Base-by-base conservation (phyloP, 2,888 invertebrate genomes). In the Caenorhabditis plicata region DNA sequence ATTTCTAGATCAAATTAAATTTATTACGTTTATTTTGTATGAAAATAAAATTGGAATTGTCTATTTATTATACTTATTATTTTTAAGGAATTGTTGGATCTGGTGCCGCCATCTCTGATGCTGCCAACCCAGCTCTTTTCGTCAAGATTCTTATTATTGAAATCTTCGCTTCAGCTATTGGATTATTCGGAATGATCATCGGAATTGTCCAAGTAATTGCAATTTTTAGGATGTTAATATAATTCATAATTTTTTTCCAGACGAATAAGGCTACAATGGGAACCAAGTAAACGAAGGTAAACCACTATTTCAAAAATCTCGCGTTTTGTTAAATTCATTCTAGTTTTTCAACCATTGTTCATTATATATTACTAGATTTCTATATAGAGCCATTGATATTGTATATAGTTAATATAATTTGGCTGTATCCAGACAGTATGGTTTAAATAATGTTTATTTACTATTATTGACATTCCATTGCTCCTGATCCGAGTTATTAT, bases 111-210 rank as follows among this genome's bases (percentile, higher is more conserved):
- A 86, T 98, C 9, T 89, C 96, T 45, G 98, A 98, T 85, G 98
- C 98, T 26, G 96, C 96, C 33, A 94, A 98, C 82, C 88, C 92
- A 17, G 88, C 90, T 3, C 87, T 98, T 7, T 98, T 98, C 81
- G 96, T 98, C 44, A 96, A 95, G 84, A 94, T 98, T 82, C 87
- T 98, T 36, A 95, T 98, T 82, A 90, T 98, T 39, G 98, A 98
- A 85, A 98, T 98, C 84, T 98, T 98, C 82, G 98, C 94, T 55
- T 93, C 92, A 80, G 98, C 98, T 77, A 96, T 98, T 81, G 98
- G 98, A 80, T 87, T 98, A 20, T 98, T 98, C 83, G 98, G 98
- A 49, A 87, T 98, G 51, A 98, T 98, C 83, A 94, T 98, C 68
- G 94, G 95, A 71, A 94, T 98, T 44, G 75, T 79, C 40, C 76